Conservation (phyloP, 2,113 vertebrate species). For the Mastomys natalensis region DNA sequence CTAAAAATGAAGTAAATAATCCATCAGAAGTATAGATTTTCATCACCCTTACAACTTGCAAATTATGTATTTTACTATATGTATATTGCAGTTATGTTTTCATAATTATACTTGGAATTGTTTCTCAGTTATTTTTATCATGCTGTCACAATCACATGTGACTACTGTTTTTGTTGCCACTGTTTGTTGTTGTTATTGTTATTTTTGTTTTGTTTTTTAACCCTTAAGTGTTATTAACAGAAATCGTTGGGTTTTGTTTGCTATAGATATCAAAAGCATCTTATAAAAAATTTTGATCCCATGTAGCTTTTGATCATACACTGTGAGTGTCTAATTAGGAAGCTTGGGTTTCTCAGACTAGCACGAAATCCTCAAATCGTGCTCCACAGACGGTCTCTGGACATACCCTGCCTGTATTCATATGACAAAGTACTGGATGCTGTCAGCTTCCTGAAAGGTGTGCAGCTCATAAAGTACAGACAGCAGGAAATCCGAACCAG, state of each 20-base stretch:
- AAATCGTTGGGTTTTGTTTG: slow-evolving; percentile 66
- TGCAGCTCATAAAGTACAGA: slow-evolving; percentile 83
- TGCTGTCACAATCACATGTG: slow-evolving; percentile 54
- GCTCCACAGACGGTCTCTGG: slow-evolving; percentile 77
- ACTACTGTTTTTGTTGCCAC: neutral
- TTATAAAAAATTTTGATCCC: slow-evolving; percentile 74
- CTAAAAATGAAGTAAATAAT: slow-evolving; percentile 1
- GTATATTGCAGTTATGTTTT: neutral
- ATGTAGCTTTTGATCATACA: slow-evolving; percentile 77
- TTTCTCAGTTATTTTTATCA: slow-evolving; percentile 56
- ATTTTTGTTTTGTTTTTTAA: slow-evolving; percentile 60
- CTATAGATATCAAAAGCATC: slow-evolving; percentile 66
- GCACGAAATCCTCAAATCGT: slow-evolving; percentile 83
- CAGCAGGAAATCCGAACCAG: slow-evolving; percentile 85
- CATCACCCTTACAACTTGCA: neutral
- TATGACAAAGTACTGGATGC: slow-evolving; percentile 83
- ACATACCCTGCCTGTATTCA: slow-evolving; percentile 79
- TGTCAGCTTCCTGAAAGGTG: slow-evolving; percentile 85
- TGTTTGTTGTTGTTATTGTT: neutral
- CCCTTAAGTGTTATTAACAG: slow-evolving; percentile 70
- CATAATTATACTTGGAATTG: slow-evolving; percentile 21
- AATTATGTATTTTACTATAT: slow-evolving; percentile 3
- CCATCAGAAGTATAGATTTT: neutral
- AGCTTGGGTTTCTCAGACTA: slow-evolving; percentile 75
- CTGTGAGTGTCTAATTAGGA: slow-evolving; percentile 83